phyloP scores from a whole-genome alignment of 2,888 invertebrate genomes.

The Cenopis cana region DNA sequence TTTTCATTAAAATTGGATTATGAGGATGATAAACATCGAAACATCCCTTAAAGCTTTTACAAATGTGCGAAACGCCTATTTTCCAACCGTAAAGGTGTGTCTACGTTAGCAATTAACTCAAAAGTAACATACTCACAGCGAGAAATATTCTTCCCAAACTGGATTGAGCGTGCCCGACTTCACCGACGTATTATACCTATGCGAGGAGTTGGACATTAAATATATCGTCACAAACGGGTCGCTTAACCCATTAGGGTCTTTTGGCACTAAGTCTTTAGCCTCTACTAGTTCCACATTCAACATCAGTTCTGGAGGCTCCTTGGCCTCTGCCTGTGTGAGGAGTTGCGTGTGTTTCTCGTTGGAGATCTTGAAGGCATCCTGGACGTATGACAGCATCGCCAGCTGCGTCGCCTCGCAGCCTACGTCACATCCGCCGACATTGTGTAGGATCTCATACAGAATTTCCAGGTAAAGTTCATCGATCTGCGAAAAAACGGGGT shows the following conservation, averaged over 20 bases:
- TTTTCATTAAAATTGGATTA: neutral
- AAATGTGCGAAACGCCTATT: neutral
- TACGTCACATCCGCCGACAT: conserved; percentile 93
- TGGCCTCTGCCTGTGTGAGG: conserved; percentile 88
- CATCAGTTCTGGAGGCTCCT: conserved; percentile 93
- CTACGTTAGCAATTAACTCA: neutral
- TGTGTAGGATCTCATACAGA: conserved; percentile 92
- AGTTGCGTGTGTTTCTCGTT: conserved; percentile 90
- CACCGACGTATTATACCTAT: conserved; percentile 95
- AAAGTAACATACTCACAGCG: conserved; percentile 88
- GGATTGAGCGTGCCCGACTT: conserved; percentile 96
- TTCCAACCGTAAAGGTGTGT: neutral
- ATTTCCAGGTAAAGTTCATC: conserved; percentile 95
- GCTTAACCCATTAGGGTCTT: conserved; percentile 96
- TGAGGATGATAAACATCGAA: neutral
- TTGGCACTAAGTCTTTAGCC: conserved; percentile 93
- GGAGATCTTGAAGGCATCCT: conserved; percentile 91
- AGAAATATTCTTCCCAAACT: conserved; percentile 98
- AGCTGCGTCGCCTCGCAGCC: conserved; percentile 88
- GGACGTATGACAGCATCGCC: conserved; percentile 89
- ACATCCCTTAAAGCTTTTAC: neutral
- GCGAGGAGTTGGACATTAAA: conserved; percentile 90
- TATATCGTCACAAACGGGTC: conserved; percentile 99
- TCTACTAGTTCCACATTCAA: conserved; percentile 94
- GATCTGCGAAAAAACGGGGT: conserved; percentile 83